Conservation (phyloP, 2,888 invertebrate genomes). For the Elysia crispata region DNA sequence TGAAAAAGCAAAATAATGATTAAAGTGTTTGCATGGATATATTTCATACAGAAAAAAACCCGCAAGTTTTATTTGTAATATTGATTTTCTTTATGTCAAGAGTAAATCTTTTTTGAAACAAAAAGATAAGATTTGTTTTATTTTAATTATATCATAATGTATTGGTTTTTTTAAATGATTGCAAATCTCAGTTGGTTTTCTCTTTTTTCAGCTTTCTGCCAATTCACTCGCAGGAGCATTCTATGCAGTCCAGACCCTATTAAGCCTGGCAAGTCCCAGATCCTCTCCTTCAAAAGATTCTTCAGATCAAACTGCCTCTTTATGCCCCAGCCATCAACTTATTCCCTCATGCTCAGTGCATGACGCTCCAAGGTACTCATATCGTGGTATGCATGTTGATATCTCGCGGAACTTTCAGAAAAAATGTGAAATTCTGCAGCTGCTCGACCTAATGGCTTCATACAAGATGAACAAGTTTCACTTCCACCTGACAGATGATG, state of each 20-base stretch:
- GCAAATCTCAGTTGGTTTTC: background rate
- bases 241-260: constrained; percentile 56
- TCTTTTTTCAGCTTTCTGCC: constrained; percentile 44
- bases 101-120: no score
- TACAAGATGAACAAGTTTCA: constrained; percentile 76
- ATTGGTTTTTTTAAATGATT: background rate
- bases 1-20: no score
- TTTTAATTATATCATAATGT: no score
- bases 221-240: constrained; percentile 48
- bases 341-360: constrained; percentile 53
- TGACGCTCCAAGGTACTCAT: constrained; percentile 64
- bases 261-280: constrained; percentile 43
- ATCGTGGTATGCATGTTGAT: constrained; percentile 67
- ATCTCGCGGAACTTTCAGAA: constrained; percentile 68
- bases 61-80: no score
- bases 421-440: constrained; percentile 59
- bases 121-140: no score
- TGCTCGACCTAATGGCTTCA: constrained; percentile 72
- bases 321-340: constrained; percentile 1
- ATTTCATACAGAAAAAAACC: no score
- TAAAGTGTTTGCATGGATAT: no score
- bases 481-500: constrained; percentile 75
- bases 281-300: background rate
- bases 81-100: no score
- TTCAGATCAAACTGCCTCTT: no score